Conservation (phyloP, 1,140 invertebrate species). For the Dinoponera quadriceps region DNA sequence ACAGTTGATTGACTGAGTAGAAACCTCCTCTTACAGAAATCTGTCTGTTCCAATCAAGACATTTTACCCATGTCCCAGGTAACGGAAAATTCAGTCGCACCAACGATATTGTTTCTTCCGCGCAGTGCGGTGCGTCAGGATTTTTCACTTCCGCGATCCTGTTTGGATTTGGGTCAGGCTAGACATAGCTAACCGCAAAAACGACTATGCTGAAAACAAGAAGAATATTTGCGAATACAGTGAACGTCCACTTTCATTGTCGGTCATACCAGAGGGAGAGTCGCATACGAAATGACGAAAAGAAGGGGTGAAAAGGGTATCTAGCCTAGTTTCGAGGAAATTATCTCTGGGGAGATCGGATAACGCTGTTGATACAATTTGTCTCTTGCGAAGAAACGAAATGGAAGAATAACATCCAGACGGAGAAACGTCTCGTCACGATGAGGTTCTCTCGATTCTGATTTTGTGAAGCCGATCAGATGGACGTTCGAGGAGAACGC, state of each 20-base stretch:
- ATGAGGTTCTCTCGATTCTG: no score
- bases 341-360: background rate
- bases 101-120: no score
- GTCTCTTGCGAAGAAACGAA: no score
- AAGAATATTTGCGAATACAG: constrained; percentile 47
- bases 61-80: no score
- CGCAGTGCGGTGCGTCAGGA: background rate
- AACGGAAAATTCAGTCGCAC: no score
- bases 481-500: background rate
- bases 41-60: no score
- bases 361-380: no score
- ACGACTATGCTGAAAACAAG: constrained; percentile 59
- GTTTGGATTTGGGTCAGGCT: constrained; percentile 80
- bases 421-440: no score
- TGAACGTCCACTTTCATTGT: constrained; percentile 83
- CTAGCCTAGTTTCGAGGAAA: constrained; percentile 54
- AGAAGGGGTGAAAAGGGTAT: constrained; percentile 44
- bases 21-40: no score
- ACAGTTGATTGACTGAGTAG: no score
- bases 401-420: no score
- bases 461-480: background rate
- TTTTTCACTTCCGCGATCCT: constrained; percentile 64
- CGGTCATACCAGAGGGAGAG: constrained; percentile 63
- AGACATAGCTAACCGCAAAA: constrained; percentile 80
- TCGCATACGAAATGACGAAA: constrained; percentile 17